A percentile compares a stretch with the other conserved stretches of the same genome.
phyloP scores from a whole-genome alignment of 2,113 vertebrate species.

The Formicarius rufipectus region DNA sequence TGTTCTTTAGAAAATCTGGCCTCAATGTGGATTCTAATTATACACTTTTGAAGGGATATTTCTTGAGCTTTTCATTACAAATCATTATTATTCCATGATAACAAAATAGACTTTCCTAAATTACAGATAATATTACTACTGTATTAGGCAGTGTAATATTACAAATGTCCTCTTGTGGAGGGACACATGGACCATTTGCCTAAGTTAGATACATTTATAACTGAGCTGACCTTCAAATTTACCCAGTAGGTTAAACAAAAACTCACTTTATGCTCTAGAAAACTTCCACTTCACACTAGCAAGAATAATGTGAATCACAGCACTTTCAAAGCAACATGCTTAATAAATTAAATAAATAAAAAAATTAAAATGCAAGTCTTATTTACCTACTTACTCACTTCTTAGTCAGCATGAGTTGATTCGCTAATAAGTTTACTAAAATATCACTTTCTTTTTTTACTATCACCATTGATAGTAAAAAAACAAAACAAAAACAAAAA shows the following conservation, averaged over 20 bases:
- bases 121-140: neutral
- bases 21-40: neutral
- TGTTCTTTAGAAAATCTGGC: neutral
- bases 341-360: conserved; percentile 50
- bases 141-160: neutral
- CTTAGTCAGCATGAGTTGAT: neutral
- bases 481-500: no score
- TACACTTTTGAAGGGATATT: neutral
- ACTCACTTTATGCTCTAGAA: neutral
- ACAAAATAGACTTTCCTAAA: neutral
- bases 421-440: conserved; percentile 13
- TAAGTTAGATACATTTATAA: neutral
- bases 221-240: neutral
- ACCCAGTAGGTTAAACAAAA: neutral
- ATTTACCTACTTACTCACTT: neutral
- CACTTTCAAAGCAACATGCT: neutral
- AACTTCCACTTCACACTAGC: neutral
- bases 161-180: neutral
- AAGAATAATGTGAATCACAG: neutral
- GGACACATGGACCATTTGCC: fast-evolving
- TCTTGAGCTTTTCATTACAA: neutral
- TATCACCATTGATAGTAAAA: neutral
- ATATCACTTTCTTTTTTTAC: neutral
- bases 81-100: neutral
- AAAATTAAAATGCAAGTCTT: neutral